These are phyloP conservation scores for Copsychus sechellarum DNA, from an alignment of 2,113 vertebrate species.

Conservation along the genomic window DNA sequence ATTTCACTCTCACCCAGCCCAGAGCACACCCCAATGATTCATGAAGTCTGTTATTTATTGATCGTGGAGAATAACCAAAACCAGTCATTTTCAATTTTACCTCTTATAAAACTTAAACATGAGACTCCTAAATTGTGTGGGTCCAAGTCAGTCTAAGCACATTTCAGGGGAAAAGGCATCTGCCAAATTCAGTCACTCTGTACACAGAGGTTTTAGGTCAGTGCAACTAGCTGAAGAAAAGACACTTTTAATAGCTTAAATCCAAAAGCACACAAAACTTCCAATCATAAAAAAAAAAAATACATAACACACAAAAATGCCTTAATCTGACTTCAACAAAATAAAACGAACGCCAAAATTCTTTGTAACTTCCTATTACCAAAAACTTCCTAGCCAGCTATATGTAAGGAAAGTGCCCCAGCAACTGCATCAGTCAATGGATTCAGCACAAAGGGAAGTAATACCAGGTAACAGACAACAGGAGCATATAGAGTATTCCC, in stretches of 20 bases:
- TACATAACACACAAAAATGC: neutral
- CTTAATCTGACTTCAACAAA: neutral
- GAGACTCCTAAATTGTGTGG: neutral
- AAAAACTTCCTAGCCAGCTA: neutral
- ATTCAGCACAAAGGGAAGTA: neutral
- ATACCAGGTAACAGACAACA: neutral
- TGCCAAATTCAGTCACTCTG: neutral
- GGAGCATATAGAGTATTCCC: neutral
- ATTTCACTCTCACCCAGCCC: neutral
- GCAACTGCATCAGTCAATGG: neutral
- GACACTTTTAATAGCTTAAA: neutral
- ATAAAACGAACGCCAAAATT: neutral
- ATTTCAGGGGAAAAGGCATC: neutral
- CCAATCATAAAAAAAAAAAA: neutral
- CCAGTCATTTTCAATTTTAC: neutral
- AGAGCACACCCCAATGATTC: neutral
- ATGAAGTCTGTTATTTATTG: slow-evolving; percentile 27
- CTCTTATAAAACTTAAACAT: neutral
- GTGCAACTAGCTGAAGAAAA: slow-evolving; percentile 6
- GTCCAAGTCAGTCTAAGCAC: neutral
- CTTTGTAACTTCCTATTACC: slow-evolving; percentile 10
- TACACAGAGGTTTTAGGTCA: neutral
- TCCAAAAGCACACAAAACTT: neutral
- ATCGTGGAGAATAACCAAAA: slow-evolving; percentile 29
- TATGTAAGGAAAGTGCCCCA: neutral